Evolutionary conservation across 2,113 vertebrate species (phyloP).

Genomic region (Tenrec ecaudatus): DNA sequence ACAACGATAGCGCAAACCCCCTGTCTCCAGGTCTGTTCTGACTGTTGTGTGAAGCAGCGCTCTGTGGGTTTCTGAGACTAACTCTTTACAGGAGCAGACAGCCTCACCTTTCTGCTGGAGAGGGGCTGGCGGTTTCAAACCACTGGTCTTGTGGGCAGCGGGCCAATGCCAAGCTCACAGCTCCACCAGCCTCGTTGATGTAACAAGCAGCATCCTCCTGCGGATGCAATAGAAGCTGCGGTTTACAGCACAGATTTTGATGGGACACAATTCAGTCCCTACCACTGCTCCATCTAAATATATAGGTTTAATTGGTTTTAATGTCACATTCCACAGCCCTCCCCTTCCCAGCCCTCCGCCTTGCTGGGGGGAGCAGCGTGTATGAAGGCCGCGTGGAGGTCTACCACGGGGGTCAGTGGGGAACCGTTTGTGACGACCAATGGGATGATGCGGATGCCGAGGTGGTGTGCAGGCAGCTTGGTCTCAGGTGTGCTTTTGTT

Average conservation of each 20-base stretch:
- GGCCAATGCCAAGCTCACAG: no score
- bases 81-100: no score
- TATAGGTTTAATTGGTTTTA: not conserved
- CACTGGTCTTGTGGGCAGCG: no score
- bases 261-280: not conserved
- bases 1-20: no score
- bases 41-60: no score
- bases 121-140: no score
- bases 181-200: no score
- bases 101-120: no score
- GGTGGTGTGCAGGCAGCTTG: slow-evolving; percentile 97
- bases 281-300: not conserved
- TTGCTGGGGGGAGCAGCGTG: slow-evolving; percentile 88
- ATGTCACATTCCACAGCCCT: slow-evolving; percentile 76
- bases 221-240: no score
- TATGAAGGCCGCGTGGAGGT: slow-evolving; percentile 95
- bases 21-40: no score
- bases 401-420: slow-evolving; percentile 95
- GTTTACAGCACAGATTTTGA: not conserved
- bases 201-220: no score
- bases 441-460: slow-evolving; percentile 98
- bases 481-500: slow-evolving; percentile 90
- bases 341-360: slow-evolving; percentile 87
- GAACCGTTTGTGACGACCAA: slow-evolving; percentile 97
- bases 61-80: no score